These are phyloP conservation scores for Amniataba percoides DNA, from an alignment of 2,797 vertebrate species.

Conservation along the genomic window DNA sequence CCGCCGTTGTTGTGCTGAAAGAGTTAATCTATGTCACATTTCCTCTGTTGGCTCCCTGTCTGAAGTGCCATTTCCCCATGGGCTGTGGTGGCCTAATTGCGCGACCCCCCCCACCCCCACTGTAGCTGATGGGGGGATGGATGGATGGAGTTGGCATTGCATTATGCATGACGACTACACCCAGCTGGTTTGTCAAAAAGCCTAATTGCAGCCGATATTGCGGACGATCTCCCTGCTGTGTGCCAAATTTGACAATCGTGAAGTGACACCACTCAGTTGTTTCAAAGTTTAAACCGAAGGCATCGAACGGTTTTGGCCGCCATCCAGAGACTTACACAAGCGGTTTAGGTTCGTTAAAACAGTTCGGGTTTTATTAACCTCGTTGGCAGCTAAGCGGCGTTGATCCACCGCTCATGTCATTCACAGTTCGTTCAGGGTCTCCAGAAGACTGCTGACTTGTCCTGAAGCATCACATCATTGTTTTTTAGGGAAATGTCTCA, in stretches of 20 bases:
- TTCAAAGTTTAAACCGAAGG: not conserved
- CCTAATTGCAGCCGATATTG: constrained; percentile 39
- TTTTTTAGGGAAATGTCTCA: not conserved
- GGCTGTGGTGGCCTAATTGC: constrained; percentile 67
- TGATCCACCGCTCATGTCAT: not conserved
- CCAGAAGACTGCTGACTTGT: not conserved
- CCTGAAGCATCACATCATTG: not conserved
- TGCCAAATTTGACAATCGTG: constrained; percentile 3
- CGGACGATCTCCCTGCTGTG: not conserved
- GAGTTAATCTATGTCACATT: constrained; percentile 60
- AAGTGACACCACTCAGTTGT: not conserved
- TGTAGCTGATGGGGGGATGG: constrained; percentile 46
- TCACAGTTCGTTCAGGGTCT: not conserved
- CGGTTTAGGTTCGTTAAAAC: not conserved
- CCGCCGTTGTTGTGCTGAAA: constrained; percentile 35
- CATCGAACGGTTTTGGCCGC: not conserved
- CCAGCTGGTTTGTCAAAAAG: constrained; percentile 60
- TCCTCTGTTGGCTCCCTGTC: constrained; percentile 50
- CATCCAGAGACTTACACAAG: not conserved
- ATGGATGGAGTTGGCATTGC: constrained; percentile 50
- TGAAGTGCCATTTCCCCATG: constrained; percentile 62
- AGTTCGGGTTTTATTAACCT: not conserved
- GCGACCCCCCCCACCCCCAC: not conserved
- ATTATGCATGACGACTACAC: constrained; percentile 49
- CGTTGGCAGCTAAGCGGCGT: not conserved